A percentile compares a stretch with the other conserved stretches of the same genome.
Conservation (phyloP, 2,797 vertebrate species). For the Tapera naevia region DNA sequence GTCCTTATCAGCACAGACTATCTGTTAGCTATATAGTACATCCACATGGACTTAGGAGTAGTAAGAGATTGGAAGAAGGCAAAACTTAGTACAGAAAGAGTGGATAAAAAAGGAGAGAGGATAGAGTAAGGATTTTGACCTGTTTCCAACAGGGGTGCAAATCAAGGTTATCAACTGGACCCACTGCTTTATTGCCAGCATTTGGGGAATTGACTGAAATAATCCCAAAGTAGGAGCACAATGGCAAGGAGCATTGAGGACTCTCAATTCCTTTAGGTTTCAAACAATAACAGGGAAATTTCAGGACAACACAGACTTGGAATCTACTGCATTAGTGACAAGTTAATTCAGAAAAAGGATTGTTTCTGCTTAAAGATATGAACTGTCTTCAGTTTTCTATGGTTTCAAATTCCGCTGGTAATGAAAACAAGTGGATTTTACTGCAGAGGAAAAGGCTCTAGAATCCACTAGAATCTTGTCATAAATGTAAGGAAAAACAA, state of each 20-base stretch:
- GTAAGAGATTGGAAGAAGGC: neutral
- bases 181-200: neutral
- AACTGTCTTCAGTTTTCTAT: neutral
- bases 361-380: neutral
- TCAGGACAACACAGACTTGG: neutral
- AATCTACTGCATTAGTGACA: neutral
- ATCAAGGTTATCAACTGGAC: neutral
- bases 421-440: neutral
- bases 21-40: neutral
- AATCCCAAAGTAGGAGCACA: neutral
- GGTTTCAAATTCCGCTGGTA: neutral
- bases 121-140: neutral
- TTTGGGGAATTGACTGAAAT: neutral
- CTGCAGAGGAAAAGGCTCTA: neutral
- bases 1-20: neutral
- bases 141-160: neutral
- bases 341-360: neutral
- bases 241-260: neutral
- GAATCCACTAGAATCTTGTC: slow-evolving; percentile 10
- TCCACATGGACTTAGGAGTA: neutral
- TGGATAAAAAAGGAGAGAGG: neutral
- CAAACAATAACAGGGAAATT: neutral
- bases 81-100: neutral
- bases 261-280: neutral
- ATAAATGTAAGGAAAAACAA: slow-evolving; percentile 1